Evolutionary conservation across 2,888 invertebrate genomes (phyloP), one percentile per base, ranked within the genome.

Genomic region (Polyommatus icarus): DNA sequence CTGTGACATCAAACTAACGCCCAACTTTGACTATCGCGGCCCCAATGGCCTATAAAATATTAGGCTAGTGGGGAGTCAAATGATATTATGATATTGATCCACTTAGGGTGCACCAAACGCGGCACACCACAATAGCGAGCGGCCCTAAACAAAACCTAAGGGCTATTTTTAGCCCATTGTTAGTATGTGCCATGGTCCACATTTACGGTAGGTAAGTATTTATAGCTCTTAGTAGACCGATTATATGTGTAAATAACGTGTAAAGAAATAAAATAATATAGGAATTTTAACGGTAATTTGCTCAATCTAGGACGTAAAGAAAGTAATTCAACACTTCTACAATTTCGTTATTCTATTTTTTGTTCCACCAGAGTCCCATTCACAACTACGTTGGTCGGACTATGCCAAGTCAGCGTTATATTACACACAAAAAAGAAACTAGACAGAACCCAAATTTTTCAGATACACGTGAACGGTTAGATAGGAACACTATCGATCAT

Each of bases 81-180:
- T 54, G 75, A 75, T 50, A 32, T 5, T 36, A 73, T 73, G 24
- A 29, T 54, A 75, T 75, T 18, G 75, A 75, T 75, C 75, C 75
- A 54, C 8, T 75, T 24, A 75, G 29, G 18, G 54, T 75, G 54
- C 32, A 54, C 54, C 61, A 24, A 61, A 20, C 24, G 12, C 20
- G 73, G 24, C 24, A 73, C 15, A 20, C 24, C 15, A 73, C 50
- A 50, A 73, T 24, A 15, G 73, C 46, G 24, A 15, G 36, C 24
- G 20, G 24, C 73, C 73, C 24, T 46, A 50, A 50, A 46, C 46
- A 50, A 73, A 73, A 40, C 46, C 46, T 1, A 3, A 40, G 50
- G 50, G 50, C 50, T 73, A 73, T 73, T 73, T 73, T 73, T 73
- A 73, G 20, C 24, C 73, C 5, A 40, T 72, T 72, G 72, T 72